These are phyloP conservation scores for Pseudomyrmex flavicornis DNA, from an alignment of 1,140 invertebrate genomes.

Conservation along the genomic window DNA sequence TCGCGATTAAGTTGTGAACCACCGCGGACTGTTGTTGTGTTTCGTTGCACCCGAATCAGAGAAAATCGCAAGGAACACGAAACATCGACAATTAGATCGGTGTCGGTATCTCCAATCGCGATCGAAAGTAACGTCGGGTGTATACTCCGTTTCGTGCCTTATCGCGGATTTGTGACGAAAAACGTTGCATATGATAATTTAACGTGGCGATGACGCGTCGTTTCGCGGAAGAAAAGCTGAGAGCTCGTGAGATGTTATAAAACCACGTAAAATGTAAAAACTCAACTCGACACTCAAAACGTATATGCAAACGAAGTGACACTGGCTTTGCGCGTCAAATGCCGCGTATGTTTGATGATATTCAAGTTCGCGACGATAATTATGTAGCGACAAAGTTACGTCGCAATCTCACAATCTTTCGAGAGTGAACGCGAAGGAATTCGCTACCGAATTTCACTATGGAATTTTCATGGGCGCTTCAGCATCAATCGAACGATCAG, in stretches of 20 bases:
- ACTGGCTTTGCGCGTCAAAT: not conserved
- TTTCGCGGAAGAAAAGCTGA: not conserved
- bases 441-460: constrained; percentile 59
- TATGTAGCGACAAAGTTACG: constrained; percentile 54
- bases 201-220: not conserved
- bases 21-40: constrained; percentile 36
- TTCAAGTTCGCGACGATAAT: not conserved
- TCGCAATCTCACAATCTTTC: constrained; percentile 8
- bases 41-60: constrained; percentile 51
- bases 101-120: not conserved
- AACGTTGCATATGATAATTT: not conserved
- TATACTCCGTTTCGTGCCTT: not conserved
- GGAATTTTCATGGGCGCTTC: constrained; percentile 82
- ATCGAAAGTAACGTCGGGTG: not conserved
- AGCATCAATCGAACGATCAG: constrained; percentile 77
- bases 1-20: constrained; percentile 59
- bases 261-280: constrained; percentile 24
- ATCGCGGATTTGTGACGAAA: not conserved
- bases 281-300: not conserved
- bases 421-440: constrained; percentile 43
- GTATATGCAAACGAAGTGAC: not conserved
- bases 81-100: not conserved
- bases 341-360: not conserved
- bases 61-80: not conserved
- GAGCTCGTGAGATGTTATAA: not conserved